A percentile compares a stretch with the other conserved stretches of the same genome.
Conservation (phyloP, 2,113 vertebrate species). For the Oreotrochilus melanogaster region DNA sequence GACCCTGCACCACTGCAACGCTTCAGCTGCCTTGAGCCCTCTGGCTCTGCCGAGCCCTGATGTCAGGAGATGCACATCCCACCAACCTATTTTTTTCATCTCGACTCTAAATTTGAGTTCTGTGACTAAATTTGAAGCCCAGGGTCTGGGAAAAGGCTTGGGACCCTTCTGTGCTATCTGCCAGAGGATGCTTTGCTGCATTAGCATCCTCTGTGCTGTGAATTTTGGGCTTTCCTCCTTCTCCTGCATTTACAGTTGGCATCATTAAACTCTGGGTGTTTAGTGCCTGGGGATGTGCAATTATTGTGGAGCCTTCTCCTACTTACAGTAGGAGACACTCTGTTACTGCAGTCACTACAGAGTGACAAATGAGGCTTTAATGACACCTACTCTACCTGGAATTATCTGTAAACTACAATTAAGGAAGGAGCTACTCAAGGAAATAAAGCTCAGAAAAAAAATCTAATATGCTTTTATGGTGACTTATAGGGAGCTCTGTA, state of each 20-base stretch:
- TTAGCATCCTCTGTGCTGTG: not conserved
- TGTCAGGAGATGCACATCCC: not conserved
- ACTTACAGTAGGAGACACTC: conserved; percentile 63
- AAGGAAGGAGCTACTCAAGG: conserved; percentile 55
- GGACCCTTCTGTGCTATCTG: not conserved
- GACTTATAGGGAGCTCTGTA: conserved; percentile 34
- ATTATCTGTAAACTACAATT: conserved; percentile 67
- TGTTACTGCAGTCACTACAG: not conserved
- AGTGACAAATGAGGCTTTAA: conserved; percentile 72
- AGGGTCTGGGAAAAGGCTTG: not conserved
- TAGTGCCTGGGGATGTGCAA: conserved; percentile 62
- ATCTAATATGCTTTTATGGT: not conserved
- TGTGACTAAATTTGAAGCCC: not conserved
- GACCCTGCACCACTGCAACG: not conserved
- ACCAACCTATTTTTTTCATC: not conserved
- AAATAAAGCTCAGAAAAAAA: conserved; percentile 64
- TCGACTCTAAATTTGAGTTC: not conserved
- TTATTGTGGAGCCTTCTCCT: conserved; percentile 61
- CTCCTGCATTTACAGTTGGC: conserved; percentile 35
- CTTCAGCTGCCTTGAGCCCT: not conserved
- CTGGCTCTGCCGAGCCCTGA: not conserved
- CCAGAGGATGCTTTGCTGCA: not conserved
- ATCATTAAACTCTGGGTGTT: conserved; percentile 29
- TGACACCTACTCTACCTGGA: conserved; percentile 63
- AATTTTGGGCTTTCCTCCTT: not conserved